Evolutionary conservation across 2,888 invertebrate species (phyloP), one percentile per base, ranked within the genome.

Genomic region (Chydorus sphaericus): DNA sequence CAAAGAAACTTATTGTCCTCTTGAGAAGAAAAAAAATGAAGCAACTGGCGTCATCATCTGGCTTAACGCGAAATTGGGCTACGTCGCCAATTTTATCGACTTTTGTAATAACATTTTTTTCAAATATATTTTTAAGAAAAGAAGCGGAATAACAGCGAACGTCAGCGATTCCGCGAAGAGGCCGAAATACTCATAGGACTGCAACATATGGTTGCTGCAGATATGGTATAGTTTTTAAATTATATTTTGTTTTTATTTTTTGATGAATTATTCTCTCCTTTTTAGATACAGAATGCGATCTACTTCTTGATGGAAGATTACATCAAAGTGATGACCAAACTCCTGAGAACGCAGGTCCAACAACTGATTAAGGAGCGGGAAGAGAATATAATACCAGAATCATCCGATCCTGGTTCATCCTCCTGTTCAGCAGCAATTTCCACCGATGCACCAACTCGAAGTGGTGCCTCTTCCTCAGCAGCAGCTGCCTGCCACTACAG

Each of bases 131-230:
- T 57, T 2, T 66, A 88, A 82, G 92, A 97, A 73, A 94, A 93
- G 76, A 94, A 97, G 73, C 77, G 97, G 61, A 94, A 92, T 71
- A 94, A 93, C 72, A 86, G 69, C 50, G 98, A 98, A 73, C 78
- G 96, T 52, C 85, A 91, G 65, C 78, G 97, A 57, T 94, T 94
- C 71, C 81, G 93, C 18, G 94, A 96, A 69, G 94, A 92, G 69
- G 97, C 97, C 1, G 97, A 97, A 70, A 97, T 99, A 97, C 72
- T 98, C 66, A 98, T 99, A 74, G 94, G 94, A 64, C 78, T 98
- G 29, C 97, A 98, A 70, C 97, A 98, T 73, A 90, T 91, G 66
- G 87, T 97, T 37, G 90, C 93, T 55, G 83, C 83, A 66, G 94
- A 93, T 70, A 92, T 96, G 94, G 82, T 80, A 66, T n/a, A 67